phyloP scores from a whole-genome alignment of 2,888 invertebrate species.

The Chrysina gloriosa region DNA sequence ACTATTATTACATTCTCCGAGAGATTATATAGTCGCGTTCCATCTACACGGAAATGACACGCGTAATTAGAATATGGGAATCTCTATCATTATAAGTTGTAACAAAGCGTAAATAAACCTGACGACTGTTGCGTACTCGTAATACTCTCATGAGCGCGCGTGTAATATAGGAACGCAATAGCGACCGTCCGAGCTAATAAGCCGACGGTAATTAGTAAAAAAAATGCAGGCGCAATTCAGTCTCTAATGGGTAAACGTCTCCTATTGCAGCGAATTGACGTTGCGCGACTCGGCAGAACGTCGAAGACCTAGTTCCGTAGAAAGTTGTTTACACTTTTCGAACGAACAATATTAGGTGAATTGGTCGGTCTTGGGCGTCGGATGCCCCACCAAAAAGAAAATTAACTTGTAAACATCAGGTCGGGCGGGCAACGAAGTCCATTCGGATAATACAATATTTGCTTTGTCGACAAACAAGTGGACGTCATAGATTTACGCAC shows the following conservation, averaged over 20 bases:
- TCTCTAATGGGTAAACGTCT: not conserved
- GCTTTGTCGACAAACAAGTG: slow-evolving; percentile 21
- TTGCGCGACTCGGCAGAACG: not conserved
- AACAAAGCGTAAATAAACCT: not conserved
- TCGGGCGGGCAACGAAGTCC: not conserved
- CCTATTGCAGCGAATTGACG: not conserved
- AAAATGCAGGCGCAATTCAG: not conserved
- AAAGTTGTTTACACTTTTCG: not conserved
- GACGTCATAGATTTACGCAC: slow-evolving; percentile 18
- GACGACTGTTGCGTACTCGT: not conserved
- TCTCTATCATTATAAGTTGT: too few species aligned
- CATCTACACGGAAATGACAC: too few species aligned
- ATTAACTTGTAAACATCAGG: slow-evolving; percentile 8
- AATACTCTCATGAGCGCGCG: not conserved
- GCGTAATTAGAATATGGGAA: not conserved
- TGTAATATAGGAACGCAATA: too few species aligned
- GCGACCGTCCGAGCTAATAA: too few species aligned
- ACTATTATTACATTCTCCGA: too few species aligned
- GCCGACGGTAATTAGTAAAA: slow-evolving; percentile 3
- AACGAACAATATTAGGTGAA: slow-evolving; percentile 11
- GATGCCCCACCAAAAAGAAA: not conserved
- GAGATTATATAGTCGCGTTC: too few species aligned
- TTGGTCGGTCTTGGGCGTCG: not conserved
- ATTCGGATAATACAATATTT: slow-evolving; percentile 8
- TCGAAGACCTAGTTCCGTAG: not conserved